A percentile compares a stretch with the other conserved stretches of the same genome.
Evolutionary conservation across 2,888 invertebrate genomes (phyloP).

Genomic region (Drosophila merina): DNA sequence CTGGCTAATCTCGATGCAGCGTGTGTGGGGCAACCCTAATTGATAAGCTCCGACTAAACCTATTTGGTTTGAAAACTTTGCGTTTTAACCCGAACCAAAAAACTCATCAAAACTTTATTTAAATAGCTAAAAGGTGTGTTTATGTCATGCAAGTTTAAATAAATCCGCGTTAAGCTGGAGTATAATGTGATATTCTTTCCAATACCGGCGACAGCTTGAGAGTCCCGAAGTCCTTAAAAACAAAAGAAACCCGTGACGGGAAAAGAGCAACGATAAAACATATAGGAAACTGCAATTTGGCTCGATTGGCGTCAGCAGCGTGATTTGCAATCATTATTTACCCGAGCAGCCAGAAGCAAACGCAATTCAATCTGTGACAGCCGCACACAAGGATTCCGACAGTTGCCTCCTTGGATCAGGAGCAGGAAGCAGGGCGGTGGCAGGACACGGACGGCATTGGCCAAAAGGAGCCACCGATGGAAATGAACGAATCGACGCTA

Average conservation of each 20-base stretch:
- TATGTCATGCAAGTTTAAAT: neutral
- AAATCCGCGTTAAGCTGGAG: neutral
- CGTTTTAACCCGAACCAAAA: neutral
- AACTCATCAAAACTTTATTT: neutral
- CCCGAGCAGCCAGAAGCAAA: constrained; percentile 35
- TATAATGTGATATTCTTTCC: no score
- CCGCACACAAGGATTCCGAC: constrained; percentile 54
- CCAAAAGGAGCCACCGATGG: constrained; percentile 10
- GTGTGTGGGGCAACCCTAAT: constrained; percentile 22
- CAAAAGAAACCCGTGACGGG: constrained; percentile 2
- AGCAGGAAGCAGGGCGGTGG: neutral
- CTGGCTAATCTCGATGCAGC: constrained; percentile 27
- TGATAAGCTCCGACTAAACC: constrained; percentile 23
- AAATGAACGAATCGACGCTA: constrained; percentile 47
- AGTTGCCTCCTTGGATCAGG: constrained; percentile 9
- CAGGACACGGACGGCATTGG: neutral
- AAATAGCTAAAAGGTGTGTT: neutral
- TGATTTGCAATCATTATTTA: constrained; percentile 67
- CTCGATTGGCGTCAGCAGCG: constrained; percentile 37
- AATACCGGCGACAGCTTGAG: no score
- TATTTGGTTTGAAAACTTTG: neutral
- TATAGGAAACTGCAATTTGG: constrained; percentile 50
- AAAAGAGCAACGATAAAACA: constrained; percentile 25
- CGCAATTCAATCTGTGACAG: constrained; percentile 63
- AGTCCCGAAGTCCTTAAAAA: neutral